These are phyloP conservation scores for Imbricaverruca yamaguchii DNA, from an alignment of 2,888 invertebrate species.

Conservation along the genomic window DNA sequence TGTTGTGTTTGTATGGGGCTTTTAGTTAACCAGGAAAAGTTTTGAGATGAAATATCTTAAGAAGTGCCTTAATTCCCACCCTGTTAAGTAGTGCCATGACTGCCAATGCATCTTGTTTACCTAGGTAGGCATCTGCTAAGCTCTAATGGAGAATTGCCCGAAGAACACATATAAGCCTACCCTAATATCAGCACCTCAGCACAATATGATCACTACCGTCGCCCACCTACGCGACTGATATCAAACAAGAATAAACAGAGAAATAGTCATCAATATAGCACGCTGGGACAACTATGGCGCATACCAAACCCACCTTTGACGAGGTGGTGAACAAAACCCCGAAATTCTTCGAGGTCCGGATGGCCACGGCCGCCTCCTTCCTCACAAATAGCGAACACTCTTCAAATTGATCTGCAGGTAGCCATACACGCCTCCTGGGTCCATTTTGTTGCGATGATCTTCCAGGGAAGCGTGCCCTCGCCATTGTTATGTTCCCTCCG, in stretches of 20 bases:
- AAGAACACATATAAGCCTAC: no score
- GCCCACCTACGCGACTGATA: no score
- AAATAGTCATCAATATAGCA: not conserved
- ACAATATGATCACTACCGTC: no score
- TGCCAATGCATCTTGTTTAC: no score
- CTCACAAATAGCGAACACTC: not conserved
- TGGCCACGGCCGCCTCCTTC: not conserved
- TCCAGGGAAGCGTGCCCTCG: not conserved
- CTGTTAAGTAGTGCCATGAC: no score
- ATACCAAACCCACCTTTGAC: not conserved
- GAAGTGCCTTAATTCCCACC: no score
- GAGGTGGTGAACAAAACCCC: not conserved
- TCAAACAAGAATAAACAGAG: not conserved
- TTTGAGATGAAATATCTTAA: no score
- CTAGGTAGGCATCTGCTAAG: no score
- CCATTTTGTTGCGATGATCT: conserved; percentile 11
- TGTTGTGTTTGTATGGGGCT: no score
- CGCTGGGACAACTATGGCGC: not conserved
- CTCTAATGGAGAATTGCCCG: no score
- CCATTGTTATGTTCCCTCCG: conserved; percentile 3
- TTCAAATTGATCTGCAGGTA: conserved; percentile 1
- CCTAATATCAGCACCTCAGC: no score
- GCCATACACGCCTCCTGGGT: conserved; percentile 2
- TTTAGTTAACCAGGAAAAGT: no score
- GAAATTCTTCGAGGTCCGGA: not conserved